Conservation (phyloP, 2,113 vertebrate species). For the Periophthalmus modestus region DNA sequence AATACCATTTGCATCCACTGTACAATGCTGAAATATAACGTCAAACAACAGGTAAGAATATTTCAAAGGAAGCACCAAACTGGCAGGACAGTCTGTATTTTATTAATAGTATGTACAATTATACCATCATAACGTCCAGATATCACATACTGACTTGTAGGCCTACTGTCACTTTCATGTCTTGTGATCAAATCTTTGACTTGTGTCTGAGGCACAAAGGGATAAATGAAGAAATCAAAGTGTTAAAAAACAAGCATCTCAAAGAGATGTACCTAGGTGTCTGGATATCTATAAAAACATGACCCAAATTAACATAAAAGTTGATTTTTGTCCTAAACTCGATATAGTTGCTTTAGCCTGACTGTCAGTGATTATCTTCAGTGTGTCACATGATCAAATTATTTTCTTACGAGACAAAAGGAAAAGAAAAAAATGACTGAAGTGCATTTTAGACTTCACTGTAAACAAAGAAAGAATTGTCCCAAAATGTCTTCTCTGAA, state of each 20-base stretch:
- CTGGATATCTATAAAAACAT: conserved; percentile 58
- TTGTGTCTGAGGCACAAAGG: conserved; percentile 80
- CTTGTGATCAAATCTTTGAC: conserved; percentile 55
- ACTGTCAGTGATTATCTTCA: conserved; percentile 29
- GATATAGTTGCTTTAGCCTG: conserved; percentile 11
- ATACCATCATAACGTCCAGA: conserved; percentile 64
- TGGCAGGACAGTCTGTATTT: conserved; percentile 70
- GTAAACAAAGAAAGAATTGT: conserved; percentile 67
- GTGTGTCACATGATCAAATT: conserved; percentile 14
- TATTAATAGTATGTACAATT: conserved; percentile 79
- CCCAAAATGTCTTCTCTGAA: conserved; percentile 41
- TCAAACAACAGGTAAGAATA: not conserved
- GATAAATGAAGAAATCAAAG: conserved; percentile 74
- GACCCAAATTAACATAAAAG: conserved; percentile 32
- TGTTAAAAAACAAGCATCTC: conserved; percentile 51
- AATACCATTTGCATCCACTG: too few species aligned
- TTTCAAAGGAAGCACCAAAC: conserved; percentile 35
- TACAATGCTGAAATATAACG: not conserved
- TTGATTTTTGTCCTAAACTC: conserved; percentile 34
- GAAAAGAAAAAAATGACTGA: conserved; percentile 43
- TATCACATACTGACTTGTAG: conserved; percentile 62
- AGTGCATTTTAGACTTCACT: conserved; percentile 61
- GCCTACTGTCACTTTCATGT: conserved; percentile 35
- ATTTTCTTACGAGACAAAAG: conserved; percentile 32
- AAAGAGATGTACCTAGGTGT: conserved; percentile 37